phyloP scores from a whole-genome alignment of 2,797 vertebrate species.

The Hoplostethus mediterraneus region DNA sequence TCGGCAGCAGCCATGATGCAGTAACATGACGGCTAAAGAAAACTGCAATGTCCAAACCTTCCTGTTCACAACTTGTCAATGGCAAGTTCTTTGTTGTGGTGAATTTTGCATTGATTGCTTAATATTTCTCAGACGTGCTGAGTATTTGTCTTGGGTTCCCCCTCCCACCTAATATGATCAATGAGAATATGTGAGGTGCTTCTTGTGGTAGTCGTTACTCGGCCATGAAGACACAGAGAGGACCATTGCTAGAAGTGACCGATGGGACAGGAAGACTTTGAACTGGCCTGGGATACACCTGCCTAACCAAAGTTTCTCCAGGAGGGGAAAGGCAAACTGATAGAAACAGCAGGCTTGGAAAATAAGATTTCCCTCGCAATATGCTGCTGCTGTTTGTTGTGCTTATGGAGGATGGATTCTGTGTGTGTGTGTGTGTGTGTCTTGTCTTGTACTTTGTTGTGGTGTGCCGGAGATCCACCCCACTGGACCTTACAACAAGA shows the following conservation, averaged over 20 bases:
- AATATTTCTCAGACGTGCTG: background rate
- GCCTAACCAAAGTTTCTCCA: slow-evolving; percentile 58
- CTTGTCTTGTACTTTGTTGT: slow-evolving; percentile 28
- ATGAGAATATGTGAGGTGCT: background rate
- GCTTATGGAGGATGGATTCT: slow-evolving; percentile 60
- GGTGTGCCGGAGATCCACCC: slow-evolving; percentile 12
- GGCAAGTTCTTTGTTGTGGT: too few species aligned
- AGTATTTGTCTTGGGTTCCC: background rate
- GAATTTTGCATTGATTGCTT: too few species aligned
- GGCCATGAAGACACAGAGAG: slow-evolving; percentile 1
- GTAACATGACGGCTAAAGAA: too few species aligned
- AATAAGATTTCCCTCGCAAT: slow-evolving; percentile 67
- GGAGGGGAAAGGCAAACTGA: slow-evolving; percentile 62
- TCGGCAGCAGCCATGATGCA: too few species aligned
- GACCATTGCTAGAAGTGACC: slow-evolving; percentile 27
- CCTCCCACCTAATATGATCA: too few species aligned
- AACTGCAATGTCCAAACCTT: too few species aligned
- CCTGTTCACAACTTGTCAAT: too few species aligned
- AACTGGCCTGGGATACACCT: slow-evolving; percentile 65
- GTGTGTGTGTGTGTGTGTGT: slow-evolving; percentile 50
- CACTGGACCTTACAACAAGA: slow-evolving; percentile 34
- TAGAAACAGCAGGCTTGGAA: slow-evolving; percentile 55
- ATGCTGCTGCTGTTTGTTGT: slow-evolving; percentile 77
- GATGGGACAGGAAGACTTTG: slow-evolving; percentile 83
- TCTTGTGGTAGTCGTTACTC: slow-evolving; percentile 12